Percentiles rank a stretch among this genome's conserved stretches.
phyloP scores from a whole-genome alignment of 2,113 vertebrate species.

The Takifugu bimaculatus region DNA sequence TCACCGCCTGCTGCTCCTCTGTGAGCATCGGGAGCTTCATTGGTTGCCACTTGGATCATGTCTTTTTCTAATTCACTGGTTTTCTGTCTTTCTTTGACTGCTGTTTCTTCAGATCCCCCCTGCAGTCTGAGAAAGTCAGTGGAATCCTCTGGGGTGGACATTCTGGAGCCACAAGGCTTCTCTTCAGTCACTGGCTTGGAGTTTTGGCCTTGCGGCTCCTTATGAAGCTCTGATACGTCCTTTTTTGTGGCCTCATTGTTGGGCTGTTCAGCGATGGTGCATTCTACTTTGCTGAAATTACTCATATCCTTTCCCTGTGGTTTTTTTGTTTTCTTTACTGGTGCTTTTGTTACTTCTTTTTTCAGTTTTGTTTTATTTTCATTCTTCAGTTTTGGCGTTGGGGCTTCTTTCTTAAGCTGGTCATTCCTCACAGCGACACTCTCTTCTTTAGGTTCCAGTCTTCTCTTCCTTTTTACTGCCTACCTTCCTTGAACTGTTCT shows the following conservation, averaged over 20 bases:
- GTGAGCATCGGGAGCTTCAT: constrained; percentile 1
- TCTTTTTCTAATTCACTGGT: constrained; percentile 27
- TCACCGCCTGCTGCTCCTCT: constrained; percentile 5
- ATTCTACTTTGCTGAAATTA: constrained; percentile 32
- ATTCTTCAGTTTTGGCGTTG: constrained; percentile 68
- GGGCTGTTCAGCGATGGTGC: constrained; percentile 11
- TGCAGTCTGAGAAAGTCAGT: constrained; percentile 60
- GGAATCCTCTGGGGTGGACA: constrained; percentile 74
- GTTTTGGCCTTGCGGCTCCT: constrained; percentile 23
- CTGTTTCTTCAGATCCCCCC: constrained; percentile 32
- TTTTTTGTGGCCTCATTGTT: constrained; percentile 1
- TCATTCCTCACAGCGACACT: constrained; percentile 56
- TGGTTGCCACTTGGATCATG: constrained; percentile 20
- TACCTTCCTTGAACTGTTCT: constrained; percentile 75
- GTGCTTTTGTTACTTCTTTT: constrained; percentile 75
- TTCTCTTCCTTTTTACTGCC: constrained; percentile 76
- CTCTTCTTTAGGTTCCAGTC: constrained; percentile 64
- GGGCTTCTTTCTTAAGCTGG: constrained; percentile 56
- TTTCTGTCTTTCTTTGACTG: constrained; percentile 24
- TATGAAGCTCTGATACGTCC: neutral
- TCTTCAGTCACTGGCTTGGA: constrained; percentile 13
- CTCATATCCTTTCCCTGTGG: constrained; percentile 57
- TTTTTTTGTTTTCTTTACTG: constrained; percentile 67
- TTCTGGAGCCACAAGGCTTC: constrained; percentile 61
- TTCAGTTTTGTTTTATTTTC: constrained; percentile 76